These are phyloP conservation scores for Gambusia affinis DNA, from an alignment of 2,113 vertebrate species.

Conservation along the genomic window DNA sequence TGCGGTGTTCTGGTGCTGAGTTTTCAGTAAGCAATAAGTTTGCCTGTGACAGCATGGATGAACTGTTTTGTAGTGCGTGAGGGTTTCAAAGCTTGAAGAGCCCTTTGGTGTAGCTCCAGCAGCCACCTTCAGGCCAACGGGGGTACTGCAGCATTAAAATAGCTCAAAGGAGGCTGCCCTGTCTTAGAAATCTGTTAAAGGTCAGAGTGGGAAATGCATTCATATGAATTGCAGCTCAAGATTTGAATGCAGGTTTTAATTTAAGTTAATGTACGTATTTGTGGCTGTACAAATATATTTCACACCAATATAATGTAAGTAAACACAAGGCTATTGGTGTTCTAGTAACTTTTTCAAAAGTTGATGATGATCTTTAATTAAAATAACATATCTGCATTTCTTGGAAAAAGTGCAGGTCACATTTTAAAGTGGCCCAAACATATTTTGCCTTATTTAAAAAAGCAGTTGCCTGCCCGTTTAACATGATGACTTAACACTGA, in stretches of 20 bases:
- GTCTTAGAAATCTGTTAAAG: neutral
- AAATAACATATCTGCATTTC: no score
- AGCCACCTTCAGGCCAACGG: conserved; percentile 44
- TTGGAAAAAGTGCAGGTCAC: no score
- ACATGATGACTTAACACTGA: no score
- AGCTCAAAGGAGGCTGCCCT: neutral
- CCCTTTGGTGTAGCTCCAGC: conserved; percentile 17
- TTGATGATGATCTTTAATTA: no score
- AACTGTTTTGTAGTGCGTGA: neutral
- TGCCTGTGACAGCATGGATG: neutral
- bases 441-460: no score
- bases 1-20: neutral
- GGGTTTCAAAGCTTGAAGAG: neutral
- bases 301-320: neutral
- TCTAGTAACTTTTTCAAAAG: no score
- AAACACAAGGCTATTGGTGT: no score
- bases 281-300: neutral
- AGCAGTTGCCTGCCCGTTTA: no score
- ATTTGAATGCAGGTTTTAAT: neutral
- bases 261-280: neutral
- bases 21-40: neutral
- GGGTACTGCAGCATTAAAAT: conserved; percentile 11
- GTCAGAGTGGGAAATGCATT: neutral
- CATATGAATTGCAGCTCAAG: neutral
- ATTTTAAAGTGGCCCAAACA: no score